Evolutionary conservation across 2,113 vertebrate species (phyloP), one percentile per base, ranked within the genome.

Genomic region (Oncorhynchus clarkii): DNA sequence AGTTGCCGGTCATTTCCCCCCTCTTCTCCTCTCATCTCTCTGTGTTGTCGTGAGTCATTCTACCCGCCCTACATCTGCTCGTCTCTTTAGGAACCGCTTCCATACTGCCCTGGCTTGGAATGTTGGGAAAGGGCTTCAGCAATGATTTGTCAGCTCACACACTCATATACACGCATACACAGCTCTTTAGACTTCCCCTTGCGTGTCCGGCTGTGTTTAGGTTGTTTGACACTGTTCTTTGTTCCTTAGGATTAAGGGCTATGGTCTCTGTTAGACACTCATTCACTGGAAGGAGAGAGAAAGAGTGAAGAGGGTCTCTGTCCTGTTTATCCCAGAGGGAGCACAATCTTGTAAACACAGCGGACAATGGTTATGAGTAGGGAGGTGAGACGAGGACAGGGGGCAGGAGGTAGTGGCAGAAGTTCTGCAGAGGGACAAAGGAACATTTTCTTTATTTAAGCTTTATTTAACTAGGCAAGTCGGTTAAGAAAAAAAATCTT

Each of bases 311-410:
- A 73, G 75, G 26, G 74, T 78, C 29, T 67, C 62, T 59, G 73
- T 89, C 88, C 84, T 89, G 82, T 87, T 85, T 82, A 60, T 73
- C 76, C 16, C 18, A 22, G 59, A 69, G 39, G 14, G 6, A 7
- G 67, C 34, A 4, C 3, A 20, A 51, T n/a, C 1, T 12, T 22
- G 20, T 74, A 26, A 57, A 70, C 75, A 34, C 54, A 49, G 51
- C n/a, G 12, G 6, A 65, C 20, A 16, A 34, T 26, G 67, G 57
- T 22, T n/a, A 20, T 65, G 48, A 34, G 39, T 12, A 69, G 54
- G 59, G 67, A 16, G 67, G 5, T 24, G 24, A 54, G 51, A 14
- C 13, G 62, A 34, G 74, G 11, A n/a, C 5, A 11, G 20, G 67
- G 45, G 49, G 4, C 12, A 16, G 8, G 39, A 39, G 34, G 39